Conservation (phyloP, 1,140 invertebrate genomes). For the Pararge aegeria region DNA sequence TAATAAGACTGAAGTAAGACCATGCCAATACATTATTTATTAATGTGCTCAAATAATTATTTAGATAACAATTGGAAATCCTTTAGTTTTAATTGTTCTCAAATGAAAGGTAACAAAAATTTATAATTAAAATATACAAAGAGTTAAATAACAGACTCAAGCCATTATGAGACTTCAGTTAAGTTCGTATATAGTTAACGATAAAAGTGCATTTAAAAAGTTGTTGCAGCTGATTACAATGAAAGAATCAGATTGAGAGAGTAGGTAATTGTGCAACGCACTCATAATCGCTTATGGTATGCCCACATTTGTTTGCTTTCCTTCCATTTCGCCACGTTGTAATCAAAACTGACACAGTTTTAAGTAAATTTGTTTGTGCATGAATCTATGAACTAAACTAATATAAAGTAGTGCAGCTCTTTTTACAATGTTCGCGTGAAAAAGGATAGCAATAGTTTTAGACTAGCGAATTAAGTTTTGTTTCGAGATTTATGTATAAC, state of each 20-base stretch:
- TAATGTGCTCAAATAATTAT: constrained; percentile 50
- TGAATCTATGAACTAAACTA: too few species aligned
- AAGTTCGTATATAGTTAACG: constrained; percentile 1
- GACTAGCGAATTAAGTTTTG: too few species aligned
- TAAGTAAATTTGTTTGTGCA: too few species aligned
- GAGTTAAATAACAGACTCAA: constrained; percentile 8
- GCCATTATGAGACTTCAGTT: constrained; percentile 25
- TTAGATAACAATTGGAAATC: constrained; percentile 36
- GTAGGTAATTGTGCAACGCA: neutral
- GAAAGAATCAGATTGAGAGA: neutral
- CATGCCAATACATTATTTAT: constrained; percentile 51
- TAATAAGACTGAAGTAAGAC: constrained; percentile 75
- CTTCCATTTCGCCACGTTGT: too few species aligned
- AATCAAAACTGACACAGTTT: too few species aligned
- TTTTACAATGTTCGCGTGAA: too few species aligned
- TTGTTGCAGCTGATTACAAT: neutral
- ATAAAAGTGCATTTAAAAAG: constrained; percentile 1
- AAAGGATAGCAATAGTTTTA: too few species aligned
- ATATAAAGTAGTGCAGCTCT: too few species aligned
- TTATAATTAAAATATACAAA: neutral
- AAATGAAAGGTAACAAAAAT: neutral
- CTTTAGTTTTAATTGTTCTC: constrained; percentile 29
- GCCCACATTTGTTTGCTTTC: too few species aligned
- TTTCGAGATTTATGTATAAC: too few species aligned
- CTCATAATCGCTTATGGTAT: too few species aligned